These are phyloP conservation scores for Apodemus sylvaticus DNA, from an alignment of 2,113 vertebrate genomes.

Conservation along the genomic window DNA sequence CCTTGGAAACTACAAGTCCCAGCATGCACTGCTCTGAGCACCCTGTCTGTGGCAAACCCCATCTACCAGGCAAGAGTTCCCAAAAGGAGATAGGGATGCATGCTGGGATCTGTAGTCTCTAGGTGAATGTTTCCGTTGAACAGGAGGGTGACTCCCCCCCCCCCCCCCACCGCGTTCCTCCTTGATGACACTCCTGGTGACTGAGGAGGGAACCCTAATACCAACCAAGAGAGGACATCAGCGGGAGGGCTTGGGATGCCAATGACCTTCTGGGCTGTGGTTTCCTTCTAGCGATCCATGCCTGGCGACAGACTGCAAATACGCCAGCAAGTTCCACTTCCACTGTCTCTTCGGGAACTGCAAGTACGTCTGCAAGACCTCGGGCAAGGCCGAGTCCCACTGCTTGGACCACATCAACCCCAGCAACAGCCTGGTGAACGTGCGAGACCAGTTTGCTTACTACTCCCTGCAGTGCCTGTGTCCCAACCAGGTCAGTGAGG, in stretches of 20 bases:
- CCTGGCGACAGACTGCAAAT: constrained; percentile 98
- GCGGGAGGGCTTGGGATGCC: constrained; percentile 20
- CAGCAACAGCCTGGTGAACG: constrained; percentile 97
- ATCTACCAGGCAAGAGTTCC: neutral
- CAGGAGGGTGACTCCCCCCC: constrained; percentile 54
- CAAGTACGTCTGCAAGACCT: constrained; percentile 99
- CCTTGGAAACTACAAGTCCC: constrained; percentile 77
- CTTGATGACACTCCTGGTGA: neutral
- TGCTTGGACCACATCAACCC: constrained; percentile 99
- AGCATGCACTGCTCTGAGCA: constrained; percentile 77
- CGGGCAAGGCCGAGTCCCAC: constrained; percentile 98
- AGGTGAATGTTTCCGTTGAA: neutral
- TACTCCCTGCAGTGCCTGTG: constrained; percentile 99
- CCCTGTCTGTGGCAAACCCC: constrained; percentile 25
- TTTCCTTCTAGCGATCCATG: constrained; percentile 93
- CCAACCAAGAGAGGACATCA: neutral
- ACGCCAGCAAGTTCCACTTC: constrained; percentile 99
- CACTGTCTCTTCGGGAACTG: constrained; percentile 99
- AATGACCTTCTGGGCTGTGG: constrained; percentile 80
- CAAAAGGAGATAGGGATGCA: constrained; percentile 59
- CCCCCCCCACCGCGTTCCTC: constrained; percentile 2
- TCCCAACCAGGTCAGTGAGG: constrained; percentile 93
- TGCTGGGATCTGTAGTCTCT: constrained; percentile 72
- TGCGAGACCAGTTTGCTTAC: constrained; percentile 98
- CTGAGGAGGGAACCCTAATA: neutral